These are phyloP conservation scores for Piaya cayana DNA, from an alignment of 2,113 vertebrate species.

Conservation along the genomic window DNA sequence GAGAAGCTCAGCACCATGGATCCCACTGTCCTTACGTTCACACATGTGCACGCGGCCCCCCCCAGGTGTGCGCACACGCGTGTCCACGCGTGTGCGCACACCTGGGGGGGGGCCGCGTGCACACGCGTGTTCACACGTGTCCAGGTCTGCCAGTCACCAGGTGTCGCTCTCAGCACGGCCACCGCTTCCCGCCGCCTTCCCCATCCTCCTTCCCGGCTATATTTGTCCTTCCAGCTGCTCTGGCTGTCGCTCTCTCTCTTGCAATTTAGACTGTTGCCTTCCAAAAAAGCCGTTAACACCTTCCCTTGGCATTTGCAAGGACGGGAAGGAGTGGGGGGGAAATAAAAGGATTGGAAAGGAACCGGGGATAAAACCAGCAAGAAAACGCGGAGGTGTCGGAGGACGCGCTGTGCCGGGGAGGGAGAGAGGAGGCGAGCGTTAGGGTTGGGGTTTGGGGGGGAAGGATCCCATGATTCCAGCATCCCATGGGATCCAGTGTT, in stretches of 20 bases:
- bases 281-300: constrained; percentile 27
- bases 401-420: background rate
- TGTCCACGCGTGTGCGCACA: background rate
- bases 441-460: background rate
- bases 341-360: background rate
- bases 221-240: constrained; percentile 55
- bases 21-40: too few relatives aligned
- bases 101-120: background rate
- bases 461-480: fast-evolving
- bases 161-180: constrained; percentile 40
- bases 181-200: background rate
- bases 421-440: background rate
- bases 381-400: background rate
- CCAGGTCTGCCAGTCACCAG: background rate
- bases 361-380: background rate
- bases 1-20: background rate
- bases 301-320: background rate
- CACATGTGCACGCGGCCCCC: fast-evolving
- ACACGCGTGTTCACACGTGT: background rate
- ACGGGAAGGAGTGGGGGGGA: background rate
- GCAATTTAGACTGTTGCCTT: background rate
- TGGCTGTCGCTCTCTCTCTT: background rate
- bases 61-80: background rate
- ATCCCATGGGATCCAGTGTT: fast-evolving
- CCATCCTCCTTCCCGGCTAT: background rate